Percentiles rank a stretch among this genome's conserved stretches.
These are phyloP conservation scores for Lasioglossum albipes DNA, from an alignment of 1,140 invertebrate species.

Conservation along the genomic window DNA sequence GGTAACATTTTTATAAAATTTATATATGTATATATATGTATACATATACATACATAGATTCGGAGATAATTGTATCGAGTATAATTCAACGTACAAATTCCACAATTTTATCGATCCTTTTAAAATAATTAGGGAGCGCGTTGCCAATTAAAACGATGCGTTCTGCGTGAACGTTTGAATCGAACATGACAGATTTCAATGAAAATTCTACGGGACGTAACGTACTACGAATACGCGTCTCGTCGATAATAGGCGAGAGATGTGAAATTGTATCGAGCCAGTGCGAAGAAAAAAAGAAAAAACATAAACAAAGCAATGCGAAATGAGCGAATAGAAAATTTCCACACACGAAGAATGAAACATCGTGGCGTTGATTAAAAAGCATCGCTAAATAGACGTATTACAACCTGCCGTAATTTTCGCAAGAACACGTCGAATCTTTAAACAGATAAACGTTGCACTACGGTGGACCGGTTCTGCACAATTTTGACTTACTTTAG, in stretches of 20 bases:
- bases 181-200: neutral
- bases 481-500: conserved; percentile 10
- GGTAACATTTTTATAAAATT: neutral
- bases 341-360: neutral
- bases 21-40: too few species aligned
- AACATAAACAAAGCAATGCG: neutral
- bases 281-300: neutral
- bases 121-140: neutral
- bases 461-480: too few species aligned
- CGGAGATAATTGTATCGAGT: neutral
- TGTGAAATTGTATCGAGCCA: neutral
- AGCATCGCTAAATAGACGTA: conserved; percentile 13
- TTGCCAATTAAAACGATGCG: neutral
- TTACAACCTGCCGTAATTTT: neutral
- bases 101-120: neutral
- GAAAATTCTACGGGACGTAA: neutral
- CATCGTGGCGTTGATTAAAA: conserved; percentile 22
- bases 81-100: neutral
- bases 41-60: neutral
- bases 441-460: neutral
- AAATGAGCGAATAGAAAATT: neutral
- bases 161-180: neutral
- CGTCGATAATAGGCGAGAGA: neutral
- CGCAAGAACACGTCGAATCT: neutral
- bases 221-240: neutral